Conservation (phyloP, 2,113 vertebrate species). For the Pachyramphus minor region DNA sequence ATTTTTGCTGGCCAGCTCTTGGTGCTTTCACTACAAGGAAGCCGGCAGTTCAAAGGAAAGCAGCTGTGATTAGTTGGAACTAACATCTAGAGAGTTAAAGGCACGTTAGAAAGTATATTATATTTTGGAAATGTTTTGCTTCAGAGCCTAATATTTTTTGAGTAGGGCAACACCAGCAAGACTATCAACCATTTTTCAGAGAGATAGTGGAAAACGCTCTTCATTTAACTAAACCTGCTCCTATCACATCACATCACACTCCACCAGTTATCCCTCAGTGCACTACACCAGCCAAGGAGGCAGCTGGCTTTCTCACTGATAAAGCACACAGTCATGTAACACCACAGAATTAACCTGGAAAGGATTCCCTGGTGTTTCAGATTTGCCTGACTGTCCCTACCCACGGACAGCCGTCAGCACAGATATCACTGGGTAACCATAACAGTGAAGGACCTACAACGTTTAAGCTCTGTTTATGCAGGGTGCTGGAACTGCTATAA, state of each 20-base stretch:
- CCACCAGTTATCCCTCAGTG: not conserved
- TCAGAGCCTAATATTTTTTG: not conserved
- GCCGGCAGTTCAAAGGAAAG: not conserved
- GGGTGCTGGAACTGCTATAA: not conserved
- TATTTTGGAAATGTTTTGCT: not conserved
- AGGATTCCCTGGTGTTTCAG: not conserved
- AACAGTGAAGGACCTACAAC: not conserved
- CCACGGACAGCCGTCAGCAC: rapidly evolving
- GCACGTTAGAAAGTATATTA: not conserved
- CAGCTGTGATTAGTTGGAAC: not conserved
- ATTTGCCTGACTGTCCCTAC: not conserved
- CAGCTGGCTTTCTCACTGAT: not conserved
- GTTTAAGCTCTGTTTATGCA: rapidly evolving
- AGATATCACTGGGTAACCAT: rapidly evolving
- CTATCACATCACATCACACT: not conserved
- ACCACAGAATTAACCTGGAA: not conserved
- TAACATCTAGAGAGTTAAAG: not conserved
- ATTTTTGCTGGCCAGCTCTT: not conserved
- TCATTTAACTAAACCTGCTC: not conserved
- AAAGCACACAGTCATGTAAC: rapidly evolving
- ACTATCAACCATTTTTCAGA: not conserved
- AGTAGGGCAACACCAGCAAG: not conserved
- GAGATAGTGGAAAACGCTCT: not conserved
- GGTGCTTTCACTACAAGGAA: not conserved
- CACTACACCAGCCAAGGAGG: not conserved